These are phyloP conservation scores for Prinia subflava DNA, from an alignment of 2,113 vertebrate genomes.

Conservation along the genomic window DNA sequence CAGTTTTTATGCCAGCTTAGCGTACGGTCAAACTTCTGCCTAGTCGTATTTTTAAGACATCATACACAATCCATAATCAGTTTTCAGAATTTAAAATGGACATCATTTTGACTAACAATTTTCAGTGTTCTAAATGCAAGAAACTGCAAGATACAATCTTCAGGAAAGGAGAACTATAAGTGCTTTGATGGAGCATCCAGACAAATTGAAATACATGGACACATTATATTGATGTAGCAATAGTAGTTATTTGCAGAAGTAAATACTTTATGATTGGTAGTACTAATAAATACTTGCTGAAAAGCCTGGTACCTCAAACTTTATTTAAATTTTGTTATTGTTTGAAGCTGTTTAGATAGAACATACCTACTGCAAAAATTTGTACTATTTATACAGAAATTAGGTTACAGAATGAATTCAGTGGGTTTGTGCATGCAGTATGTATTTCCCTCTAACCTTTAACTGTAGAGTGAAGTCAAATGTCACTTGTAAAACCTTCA, in stretches of 20 bases:
- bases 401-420: neutral
- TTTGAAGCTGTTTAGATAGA: neutral
- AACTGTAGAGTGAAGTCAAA: neutral
- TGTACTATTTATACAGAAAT: neutral
- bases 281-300: neutral
- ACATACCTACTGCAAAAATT: neutral
- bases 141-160: neutral
- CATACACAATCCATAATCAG: neutral
- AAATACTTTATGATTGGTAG: neutral
- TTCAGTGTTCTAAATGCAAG: neutral
- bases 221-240: neutral
- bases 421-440: neutral
- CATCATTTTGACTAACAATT: neutral
- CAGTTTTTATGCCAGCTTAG: slow-evolving; percentile 1
- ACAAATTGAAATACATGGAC: neutral
- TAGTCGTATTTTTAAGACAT: neutral
- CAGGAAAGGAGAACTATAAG: neutral
- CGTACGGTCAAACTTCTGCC: neutral
- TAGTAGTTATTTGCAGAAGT: neutral
- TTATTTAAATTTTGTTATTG: neutral
- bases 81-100: neutral
- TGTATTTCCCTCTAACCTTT: neutral
- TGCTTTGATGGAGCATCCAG: neutral
- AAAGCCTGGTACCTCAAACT: neutral
- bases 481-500: neutral